A percentile compares a stretch with the other conserved stretches of the same genome.
Conservation (phyloP, 2,888 invertebrate genomes). For the Lochmaea capreae region DNA sequence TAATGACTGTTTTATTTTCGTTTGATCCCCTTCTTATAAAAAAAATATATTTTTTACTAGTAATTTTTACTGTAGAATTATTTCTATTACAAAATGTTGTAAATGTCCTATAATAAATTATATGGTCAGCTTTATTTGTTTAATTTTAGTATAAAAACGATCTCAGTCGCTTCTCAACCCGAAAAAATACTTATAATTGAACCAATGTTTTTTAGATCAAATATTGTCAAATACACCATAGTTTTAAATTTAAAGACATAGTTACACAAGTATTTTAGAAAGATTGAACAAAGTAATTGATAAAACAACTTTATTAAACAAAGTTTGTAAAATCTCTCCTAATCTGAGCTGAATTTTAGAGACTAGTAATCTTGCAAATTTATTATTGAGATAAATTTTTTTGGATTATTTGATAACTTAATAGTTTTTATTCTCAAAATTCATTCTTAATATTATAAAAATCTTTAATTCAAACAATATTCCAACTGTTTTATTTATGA, state of each 20-base stretch:
- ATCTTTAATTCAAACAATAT: too few species aligned
- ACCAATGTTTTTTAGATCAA: neutral
- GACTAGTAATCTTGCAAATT: too few species aligned
- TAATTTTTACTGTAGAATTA: conserved; percentile 19
- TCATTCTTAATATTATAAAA: too few species aligned
- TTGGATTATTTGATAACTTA: too few species aligned
- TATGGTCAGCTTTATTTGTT: conserved; percentile 33
- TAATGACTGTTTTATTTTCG: neutral
- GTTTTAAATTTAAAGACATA: neutral
- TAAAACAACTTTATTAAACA: too few species aligned
- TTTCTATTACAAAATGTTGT: conserved; percentile 35
- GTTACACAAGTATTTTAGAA: neutral
- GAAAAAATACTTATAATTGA: too few species aligned
- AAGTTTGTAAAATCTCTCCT: too few species aligned
- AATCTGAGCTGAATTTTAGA: too few species aligned
- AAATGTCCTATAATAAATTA: conserved; percentile 43
- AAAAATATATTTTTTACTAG: conserved; percentile 28
- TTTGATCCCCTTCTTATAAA: neutral
- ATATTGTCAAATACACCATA: neutral
- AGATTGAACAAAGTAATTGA: neutral
- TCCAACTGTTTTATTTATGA: too few species aligned
- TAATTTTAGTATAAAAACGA: conserved; percentile 19
- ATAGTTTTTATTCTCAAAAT: too few species aligned
- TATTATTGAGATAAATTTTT: too few species aligned
- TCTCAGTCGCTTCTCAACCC: neutral